Conservation (phyloP, 2,888 invertebrate species). For the Cataglyphis albicans region DNA sequence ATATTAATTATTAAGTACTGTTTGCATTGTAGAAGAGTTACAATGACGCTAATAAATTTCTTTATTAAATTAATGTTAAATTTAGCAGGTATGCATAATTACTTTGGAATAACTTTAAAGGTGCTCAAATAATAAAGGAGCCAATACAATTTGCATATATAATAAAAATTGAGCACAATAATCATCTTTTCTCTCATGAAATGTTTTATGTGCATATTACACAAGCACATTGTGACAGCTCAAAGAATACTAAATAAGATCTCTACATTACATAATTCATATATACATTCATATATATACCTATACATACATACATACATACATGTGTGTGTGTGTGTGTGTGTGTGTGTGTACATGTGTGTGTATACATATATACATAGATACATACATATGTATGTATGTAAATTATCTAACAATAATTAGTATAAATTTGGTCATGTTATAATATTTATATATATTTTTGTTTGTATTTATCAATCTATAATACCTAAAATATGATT, state of each 20-base stretch:
- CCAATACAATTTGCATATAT: not conserved
- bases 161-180: slow-evolving; percentile 16
- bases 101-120: slow-evolving; percentile 18
- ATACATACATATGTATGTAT: not conserved
- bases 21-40: slow-evolving; percentile 49
- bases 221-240: slow-evolving; percentile 19
- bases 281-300: no score
- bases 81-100: slow-evolving; percentile 57
- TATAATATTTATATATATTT: slow-evolving; percentile 58
- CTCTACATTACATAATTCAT: slow-evolving; percentile 35
- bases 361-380: not conserved
- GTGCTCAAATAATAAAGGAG: not conserved
- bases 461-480: slow-evolving; percentile 37
- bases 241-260: slow-evolving; percentile 49
- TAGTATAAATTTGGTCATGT: slow-evolving; percentile 54
- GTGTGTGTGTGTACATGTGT: no score
- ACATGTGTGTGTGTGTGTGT: no score
- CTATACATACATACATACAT: no score
- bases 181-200: slow-evolving; percentile 24
- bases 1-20: slow-evolving; percentile 56
- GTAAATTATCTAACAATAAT: slow-evolving; percentile 47
- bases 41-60: slow-evolving; percentile 61
- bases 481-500: slow-evolving; percentile 57
- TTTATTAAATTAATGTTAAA: slow-evolving; percentile 73
- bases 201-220: not conserved